Conservation (phyloP, 2,888 invertebrate species). For the Caenorhabditis parvicauda region DNA sequence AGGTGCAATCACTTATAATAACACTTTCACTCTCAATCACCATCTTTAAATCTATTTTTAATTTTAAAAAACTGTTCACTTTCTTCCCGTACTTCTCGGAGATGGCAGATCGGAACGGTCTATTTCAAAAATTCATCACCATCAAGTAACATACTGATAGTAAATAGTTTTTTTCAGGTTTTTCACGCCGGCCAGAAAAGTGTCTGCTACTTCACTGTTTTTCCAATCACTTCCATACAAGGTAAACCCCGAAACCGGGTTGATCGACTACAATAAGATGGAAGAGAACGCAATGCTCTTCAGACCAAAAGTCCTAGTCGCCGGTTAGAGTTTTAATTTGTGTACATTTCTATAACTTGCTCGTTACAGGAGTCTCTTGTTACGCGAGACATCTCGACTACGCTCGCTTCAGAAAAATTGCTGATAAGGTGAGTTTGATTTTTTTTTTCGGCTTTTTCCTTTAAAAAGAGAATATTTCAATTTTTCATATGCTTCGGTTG, state of each 20-base stretch:
- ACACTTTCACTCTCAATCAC: no score
- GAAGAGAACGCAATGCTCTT: conserved; percentile 80
- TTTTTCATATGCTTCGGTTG: no score
- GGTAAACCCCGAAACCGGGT: conserved; percentile 75
- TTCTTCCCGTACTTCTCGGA: no score
- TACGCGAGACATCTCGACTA: conserved; percentile 91
- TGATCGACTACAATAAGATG: conserved; percentile 88
- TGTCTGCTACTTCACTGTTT: conserved; percentile 94
- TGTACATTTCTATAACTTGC: not conserved
- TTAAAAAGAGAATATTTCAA: no score
- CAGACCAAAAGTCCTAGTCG: conserved; percentile 87
- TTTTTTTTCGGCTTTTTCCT: no score
- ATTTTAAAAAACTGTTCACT: no score
- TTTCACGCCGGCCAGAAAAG: conserved; percentile 83
- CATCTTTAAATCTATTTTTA: no score
- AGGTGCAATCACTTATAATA: no score
- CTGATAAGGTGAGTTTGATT: conserved; percentile 68
- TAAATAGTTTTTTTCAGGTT: conserved; percentile 71
- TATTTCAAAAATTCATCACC: not conserved
- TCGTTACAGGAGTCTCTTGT: conserved; percentile 74
- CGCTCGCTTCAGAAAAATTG: conserved; percentile 76
- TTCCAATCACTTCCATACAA: conserved; percentile 98
- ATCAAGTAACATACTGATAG: not conserved
- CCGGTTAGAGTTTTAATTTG: conserved; percentile 68
- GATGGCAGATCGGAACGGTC: not conserved